phyloP scores from a whole-genome alignment of 2,888 invertebrate species.

The Cheilosia soror region DNA sequence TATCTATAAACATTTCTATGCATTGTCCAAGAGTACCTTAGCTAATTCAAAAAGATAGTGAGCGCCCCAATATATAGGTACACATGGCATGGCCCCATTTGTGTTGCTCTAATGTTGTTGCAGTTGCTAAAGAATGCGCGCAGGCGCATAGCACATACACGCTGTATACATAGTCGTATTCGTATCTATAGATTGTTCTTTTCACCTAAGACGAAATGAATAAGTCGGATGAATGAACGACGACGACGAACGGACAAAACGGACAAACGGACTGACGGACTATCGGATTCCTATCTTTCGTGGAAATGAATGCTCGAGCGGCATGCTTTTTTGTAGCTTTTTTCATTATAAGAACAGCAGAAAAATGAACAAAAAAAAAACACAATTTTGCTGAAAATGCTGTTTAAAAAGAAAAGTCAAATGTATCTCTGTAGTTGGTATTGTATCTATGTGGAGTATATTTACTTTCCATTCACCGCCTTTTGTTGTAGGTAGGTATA shows the following conservation, averaged over 20 bases:
- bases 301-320: conserved; percentile 42
- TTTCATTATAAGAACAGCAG: conserved; percentile 6
- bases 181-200: conserved; percentile 35
- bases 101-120: conserved; percentile 30
- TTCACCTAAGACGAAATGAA: conserved; percentile 49
- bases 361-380: background rate
- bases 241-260: conserved; percentile 4
- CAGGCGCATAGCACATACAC: conserved; percentile 34
- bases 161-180: background rate
- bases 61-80: conserved; percentile 27
- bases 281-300: conserved; percentile 44
- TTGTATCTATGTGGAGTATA: conserved; percentile 1
- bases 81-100: conserved; percentile 49
- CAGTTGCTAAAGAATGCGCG: conserved; percentile 32
- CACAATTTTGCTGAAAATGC: conserved; percentile 16
- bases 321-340: conserved; percentile 3
- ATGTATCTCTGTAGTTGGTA: background rate
- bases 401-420: background rate
- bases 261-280: background rate
- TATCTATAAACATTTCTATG: conserved; percentile 35
- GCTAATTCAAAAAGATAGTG: conserved; percentile 44
- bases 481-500: background rate
- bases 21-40: conserved; percentile 51
- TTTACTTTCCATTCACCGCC: conserved; percentile 34
- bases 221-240: conserved; percentile 38